Evolutionary conservation across 2,797 vertebrate species (phyloP), one percentile per base, ranked within the genome.

Genomic region (Hafferia zeledoni): DNA sequence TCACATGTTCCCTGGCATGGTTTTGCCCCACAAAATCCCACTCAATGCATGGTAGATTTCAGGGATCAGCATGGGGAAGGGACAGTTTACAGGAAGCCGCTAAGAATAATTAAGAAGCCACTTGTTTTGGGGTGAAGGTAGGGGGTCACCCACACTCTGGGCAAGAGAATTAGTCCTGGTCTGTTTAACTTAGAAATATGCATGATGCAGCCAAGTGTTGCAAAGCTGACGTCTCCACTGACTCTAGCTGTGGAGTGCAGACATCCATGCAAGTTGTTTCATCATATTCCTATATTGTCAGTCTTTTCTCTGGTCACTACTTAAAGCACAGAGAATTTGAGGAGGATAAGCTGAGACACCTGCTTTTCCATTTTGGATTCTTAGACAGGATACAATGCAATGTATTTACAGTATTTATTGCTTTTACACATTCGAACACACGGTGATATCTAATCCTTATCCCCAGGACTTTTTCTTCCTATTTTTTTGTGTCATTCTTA

Each of bases 41-140:
- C 0, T 5, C 10, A 59, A 4, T 8, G 30, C 28, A 37, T 0
- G 0, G 7, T 7, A 31, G n/a, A 33, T 16, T 52, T 84, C 37
- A 44, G 18, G 63, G 31, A 74, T 37, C 6, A 49, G n/a, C 27
- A 35, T 2, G 10, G 30, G 5, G 10, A 25, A 46, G 28, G 13
- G 19, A 59, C 23, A 24, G 8, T 41, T 72, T 49, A 27, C 31
- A 44, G 47, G 44, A 61, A 87, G 18, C 27, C 72, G 17, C 4
- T 37, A 50, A 76, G 70, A 55, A 55, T 18, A 20, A 0, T 17
- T 43, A 43, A 43, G 41, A 43, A 0, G 16, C 9, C 52, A 37
- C 13, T 46, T 20, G 8, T 70, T 67, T 23, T 1, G 17, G 11
- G 6, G 4, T 70, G 39, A 13, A 67, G 12, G 70, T 5, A 28